Percentiles rank a stretch among this genome's conserved stretches.
Conservation (phyloP, 2,113 vertebrate genomes). For the Sorex araneus region DNA sequence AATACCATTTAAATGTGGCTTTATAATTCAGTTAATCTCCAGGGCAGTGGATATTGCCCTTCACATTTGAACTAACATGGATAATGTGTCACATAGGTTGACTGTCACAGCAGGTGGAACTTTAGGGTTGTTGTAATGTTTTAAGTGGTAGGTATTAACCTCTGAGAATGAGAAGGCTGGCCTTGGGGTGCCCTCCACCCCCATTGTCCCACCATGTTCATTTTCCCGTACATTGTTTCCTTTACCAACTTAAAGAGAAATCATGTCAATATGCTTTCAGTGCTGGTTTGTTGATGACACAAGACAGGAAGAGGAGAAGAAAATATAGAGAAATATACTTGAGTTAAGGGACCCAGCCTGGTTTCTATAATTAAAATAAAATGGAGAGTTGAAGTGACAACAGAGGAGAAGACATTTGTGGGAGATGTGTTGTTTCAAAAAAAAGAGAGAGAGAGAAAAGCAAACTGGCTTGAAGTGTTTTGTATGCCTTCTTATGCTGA, state of each 20-base stretch:
- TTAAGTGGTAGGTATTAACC: neutral
- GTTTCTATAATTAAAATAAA: neutral
- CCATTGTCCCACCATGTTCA: neutral
- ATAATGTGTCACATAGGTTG: neutral
- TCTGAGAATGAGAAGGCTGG: neutral
- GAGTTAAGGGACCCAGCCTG: neutral
- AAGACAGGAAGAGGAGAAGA: neutral
- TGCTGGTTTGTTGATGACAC: neutral
- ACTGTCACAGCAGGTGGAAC: neutral
- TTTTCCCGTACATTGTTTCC: neutral
- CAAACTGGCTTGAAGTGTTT: neutral
- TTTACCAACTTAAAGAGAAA: neutral
- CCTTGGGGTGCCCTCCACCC: neutral
- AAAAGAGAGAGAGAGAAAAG: neutral
- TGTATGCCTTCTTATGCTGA: conserved; percentile 12
- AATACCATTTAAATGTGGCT: conserved; percentile 29
- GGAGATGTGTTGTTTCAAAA: neutral
- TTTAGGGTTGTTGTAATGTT: neutral
- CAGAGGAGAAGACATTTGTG: neutral
- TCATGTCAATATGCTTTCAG: neutral
- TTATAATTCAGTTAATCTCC: conserved; percentile 55
- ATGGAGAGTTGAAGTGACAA: neutral
- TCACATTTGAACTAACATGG: conserved; percentile 14
- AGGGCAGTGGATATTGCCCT: neutral
- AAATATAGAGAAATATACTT: neutral